Evolutionary conservation across 2,113 vertebrate species (phyloP).

Genomic region (Centropus unirufus): DNA sequence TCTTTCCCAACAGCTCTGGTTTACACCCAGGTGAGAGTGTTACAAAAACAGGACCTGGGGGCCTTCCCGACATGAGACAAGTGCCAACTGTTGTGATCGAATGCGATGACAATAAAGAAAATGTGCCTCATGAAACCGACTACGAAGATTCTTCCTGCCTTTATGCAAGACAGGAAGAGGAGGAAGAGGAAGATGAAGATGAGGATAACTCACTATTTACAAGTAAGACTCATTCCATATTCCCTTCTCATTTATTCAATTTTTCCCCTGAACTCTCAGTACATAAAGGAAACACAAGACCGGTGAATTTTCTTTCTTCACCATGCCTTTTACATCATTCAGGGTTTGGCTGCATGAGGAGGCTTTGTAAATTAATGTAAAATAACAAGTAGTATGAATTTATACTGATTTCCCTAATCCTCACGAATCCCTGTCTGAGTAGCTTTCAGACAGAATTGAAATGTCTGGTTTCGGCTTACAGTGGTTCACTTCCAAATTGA

Average conservation of each 20-base stretch:
- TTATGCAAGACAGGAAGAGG: conserved; percentile 90
- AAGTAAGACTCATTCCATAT: conserved; percentile 74
- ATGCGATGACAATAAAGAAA: conserved; percentile 98
- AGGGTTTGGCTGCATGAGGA: not conserved
- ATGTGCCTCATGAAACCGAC: conserved; percentile 92
- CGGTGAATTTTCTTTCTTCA: not conserved
- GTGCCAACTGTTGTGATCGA: conserved; percentile 94
- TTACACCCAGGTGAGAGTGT: conserved; percentile 83
- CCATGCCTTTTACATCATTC: not conserved
- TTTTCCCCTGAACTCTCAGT: not conserved
- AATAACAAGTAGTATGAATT: not conserved
- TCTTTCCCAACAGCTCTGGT: conserved; percentile 82
- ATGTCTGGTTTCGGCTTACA: not conserved
- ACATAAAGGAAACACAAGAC: not conserved
- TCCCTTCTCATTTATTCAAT: not conserved
- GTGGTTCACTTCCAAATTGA: not conserved
- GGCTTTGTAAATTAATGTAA: not conserved
- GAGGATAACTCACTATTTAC: conserved; percentile 89
- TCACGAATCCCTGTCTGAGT: not conserved
- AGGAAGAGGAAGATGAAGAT: conserved; percentile 90
- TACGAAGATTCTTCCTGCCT: conserved; percentile 95
- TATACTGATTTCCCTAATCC: not conserved
- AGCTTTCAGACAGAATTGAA: not conserved
- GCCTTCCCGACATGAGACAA: conserved; percentile 89
- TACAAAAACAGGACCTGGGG: conserved; percentile 81